A percentile compares a stretch with the other conserved stretches of the same genome.
phyloP scores from a whole-genome alignment of 2,888 invertebrate species.

The Acholoe squamosa region DNA sequence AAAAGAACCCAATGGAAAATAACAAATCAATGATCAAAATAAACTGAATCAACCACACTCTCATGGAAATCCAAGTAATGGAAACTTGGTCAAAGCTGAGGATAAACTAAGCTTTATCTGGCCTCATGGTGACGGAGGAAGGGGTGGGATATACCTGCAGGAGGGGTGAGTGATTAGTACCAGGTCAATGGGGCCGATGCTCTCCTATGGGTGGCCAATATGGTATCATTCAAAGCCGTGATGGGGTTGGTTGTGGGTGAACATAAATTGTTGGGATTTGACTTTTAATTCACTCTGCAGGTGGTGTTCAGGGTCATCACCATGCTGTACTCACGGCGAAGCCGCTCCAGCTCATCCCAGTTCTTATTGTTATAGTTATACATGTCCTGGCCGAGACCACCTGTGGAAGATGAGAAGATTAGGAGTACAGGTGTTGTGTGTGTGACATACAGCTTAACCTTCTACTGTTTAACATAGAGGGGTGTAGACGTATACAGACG shows the following conservation, averaged over 20 bases:
- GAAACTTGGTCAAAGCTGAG: too few species aligned
- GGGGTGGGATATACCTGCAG: neutral
- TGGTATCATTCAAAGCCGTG: conserved; percentile 20
- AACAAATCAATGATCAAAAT: too few species aligned
- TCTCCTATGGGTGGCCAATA: neutral
- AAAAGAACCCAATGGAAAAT: too few species aligned
- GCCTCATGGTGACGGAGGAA: neutral
- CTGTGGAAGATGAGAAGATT: conserved; percentile 5
- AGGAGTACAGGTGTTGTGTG: too few species aligned
- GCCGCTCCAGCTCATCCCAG: conserved; percentile 41
- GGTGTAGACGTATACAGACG: conserved; percentile 10
- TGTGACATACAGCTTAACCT: too few species aligned
- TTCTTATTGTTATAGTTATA: conserved; percentile 51
- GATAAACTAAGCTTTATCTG: neutral
- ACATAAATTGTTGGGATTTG: neutral
- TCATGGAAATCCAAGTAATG: too few species aligned
- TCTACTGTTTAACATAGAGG: too few species aligned
- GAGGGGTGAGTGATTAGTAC: conserved; percentile 19
- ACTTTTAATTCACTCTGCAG: neutral
- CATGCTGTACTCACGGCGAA: conserved; percentile 52
- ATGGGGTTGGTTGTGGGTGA: too few species aligned
- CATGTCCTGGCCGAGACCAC: neutral
- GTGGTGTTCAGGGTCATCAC: neutral
- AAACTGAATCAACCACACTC: too few species aligned
- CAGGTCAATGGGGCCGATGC: neutral